Base-by-base conservation (phyloP, 2,888 invertebrate species). In the Parnassius apollo region DNA sequence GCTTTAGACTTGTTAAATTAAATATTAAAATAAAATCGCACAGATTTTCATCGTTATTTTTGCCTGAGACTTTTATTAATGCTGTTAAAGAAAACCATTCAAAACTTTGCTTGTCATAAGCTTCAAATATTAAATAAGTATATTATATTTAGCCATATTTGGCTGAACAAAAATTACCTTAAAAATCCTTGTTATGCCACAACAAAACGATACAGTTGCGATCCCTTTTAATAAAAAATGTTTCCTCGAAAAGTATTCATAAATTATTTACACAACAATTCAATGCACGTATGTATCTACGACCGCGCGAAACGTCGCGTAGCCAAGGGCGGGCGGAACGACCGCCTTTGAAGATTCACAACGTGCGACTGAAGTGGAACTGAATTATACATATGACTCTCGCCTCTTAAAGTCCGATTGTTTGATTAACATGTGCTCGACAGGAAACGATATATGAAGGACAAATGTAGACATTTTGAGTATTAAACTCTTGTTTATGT, bases 311-410 rank as follows among this genome's bases (percentile, higher is more conserved):
- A 22, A 59, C 53, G 54, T n/a, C 60, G 62, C 56, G 56, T 9
- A 2, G n/a, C 66, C 66, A 55, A 64, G 77, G 82, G 85, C 84
- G 86, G 83, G 83, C 85, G 84, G 81, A 64, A 73, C 85, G 76
- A 72, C 82, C 82, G 76, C 80, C 81, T 74, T 66, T 66, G 56
- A 61, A 62, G 68, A 65, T 68, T 52, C 69, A 66, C 75, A 64
- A 70, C 70, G 69, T 68, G 69, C 75, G 72, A 85, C 85, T 81
- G 79, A 74, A 70, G 55, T 59, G 54, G 51, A 18, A 74, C 70
- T 67, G 69, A 68, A 66, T 59, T 59, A 63, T 65, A 60, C 62
- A 57, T 58, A 42, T 53, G 61, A 12, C 48, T 51, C 59, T 12
- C 54, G 62, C 62, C 62, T 57, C 55, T 50, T 57, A 57, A 35